A percentile compares a stretch with the other conserved stretches of the same genome.
phyloP scores from a whole-genome alignment of 2,113 vertebrate genomes.

The Variabilichromis moorii region DNA sequence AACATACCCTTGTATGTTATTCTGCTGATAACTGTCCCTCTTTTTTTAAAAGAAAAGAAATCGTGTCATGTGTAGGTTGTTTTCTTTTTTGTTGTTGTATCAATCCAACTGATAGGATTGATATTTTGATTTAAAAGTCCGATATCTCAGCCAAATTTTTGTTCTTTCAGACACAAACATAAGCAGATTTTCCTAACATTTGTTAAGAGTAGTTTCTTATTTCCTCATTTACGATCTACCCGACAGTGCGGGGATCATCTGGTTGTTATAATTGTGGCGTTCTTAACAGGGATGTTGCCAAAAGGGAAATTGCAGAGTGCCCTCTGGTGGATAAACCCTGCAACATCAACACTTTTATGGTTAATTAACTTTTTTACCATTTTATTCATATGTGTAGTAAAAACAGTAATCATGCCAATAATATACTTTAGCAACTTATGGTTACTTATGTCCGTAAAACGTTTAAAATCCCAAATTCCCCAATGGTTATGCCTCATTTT shows the following conservation, averaged over 20 bases:
- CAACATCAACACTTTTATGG: background rate
- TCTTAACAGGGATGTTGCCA: background rate
- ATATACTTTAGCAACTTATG: background rate
- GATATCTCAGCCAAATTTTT: rapidly evolving
- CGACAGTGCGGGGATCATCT: background rate
- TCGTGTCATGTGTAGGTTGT: rapidly evolving
- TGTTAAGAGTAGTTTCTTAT: background rate
- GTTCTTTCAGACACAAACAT: background rate
- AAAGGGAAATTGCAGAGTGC: background rate
- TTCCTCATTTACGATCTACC: rapidly evolving
- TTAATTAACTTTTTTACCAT: background rate
- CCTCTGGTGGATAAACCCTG: background rate
- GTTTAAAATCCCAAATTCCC: background rate
- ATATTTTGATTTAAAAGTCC: background rate
- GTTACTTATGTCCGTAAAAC: rapidly evolving
- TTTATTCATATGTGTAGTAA: background rate
- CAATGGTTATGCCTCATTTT: background rate
- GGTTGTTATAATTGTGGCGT: background rate
- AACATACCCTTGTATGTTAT: no score
- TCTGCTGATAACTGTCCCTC: no score
- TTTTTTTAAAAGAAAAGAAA: background rate
- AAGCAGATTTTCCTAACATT: background rate
- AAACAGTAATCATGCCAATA: background rate
- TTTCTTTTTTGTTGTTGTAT: rapidly evolving
- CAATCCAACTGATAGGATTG: background rate